Evolutionary conservation across 2,888 invertebrate species (phyloP), one percentile per base, ranked within the genome.

Genomic region (Archips xylosteana): DNA sequence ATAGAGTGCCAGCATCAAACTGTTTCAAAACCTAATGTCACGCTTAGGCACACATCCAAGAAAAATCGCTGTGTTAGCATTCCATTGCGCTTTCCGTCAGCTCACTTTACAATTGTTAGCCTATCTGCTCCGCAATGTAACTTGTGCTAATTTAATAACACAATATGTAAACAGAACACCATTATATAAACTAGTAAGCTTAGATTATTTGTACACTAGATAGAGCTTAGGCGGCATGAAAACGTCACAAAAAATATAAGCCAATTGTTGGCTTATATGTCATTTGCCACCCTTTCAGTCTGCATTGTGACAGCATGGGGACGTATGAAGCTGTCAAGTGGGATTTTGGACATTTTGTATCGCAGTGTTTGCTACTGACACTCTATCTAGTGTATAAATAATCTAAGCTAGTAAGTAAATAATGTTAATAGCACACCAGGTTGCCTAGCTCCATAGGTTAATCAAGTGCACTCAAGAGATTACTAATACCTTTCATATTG

Each of bases 401-500:
- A n/a, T n/a, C n/a, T 49, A n/a, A 49, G 3, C 2, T 49, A n/a
- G n/a, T 12, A 45, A 10, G 10, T 47, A 47, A 47, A 10, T 12
- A 47, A 10, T 13, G 45, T 10, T 12, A 45, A 12, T 45, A 45
- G 10, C 12, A 45, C 12, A 45, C 12, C 45, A 49, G 49, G n/a
- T 49, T 49, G 45, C 13, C 62, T 23, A 13, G 42, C 42, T 73
- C 45, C 32, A 8, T 49, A 39, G 57, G n/a, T n/a, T 71, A 71
- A 70, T 70, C 61, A 39, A 74, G 69, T 74, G 74, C 65, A 74
- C 74, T 74, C 74, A n/a, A 12, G 74, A 74, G 74, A 74, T 74
- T 74, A 74, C 64, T 69, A 69, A 69, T 69, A 59, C 39, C 9
- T 15, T 57, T 45, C 63, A 69, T 64, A 65, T 23, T 69, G 68